Conservation (phyloP, 2,888 invertebrate genomes). For the Eurytoma adleriae region DNA sequence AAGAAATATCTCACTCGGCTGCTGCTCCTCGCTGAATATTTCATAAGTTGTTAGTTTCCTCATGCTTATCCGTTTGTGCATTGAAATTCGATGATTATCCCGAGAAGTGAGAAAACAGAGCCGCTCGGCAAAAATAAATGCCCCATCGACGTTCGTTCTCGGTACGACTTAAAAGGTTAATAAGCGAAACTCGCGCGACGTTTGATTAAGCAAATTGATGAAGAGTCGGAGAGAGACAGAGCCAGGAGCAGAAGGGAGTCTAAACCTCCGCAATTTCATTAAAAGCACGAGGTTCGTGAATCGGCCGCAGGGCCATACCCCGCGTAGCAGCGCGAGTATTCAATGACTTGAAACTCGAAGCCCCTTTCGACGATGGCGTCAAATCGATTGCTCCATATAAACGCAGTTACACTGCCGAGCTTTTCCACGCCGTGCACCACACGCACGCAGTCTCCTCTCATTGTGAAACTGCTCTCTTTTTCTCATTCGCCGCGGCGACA, state of each 20-base stretch:
- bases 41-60: not conserved
- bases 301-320: not conserved
- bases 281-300: slow-evolving; percentile 1
- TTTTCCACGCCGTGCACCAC: not conserved
- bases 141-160: not conserved
- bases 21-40: not conserved
- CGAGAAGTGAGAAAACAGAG: not conserved
- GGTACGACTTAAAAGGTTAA: slow-evolving; percentile 29
- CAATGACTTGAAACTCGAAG: slow-evolving; percentile 33
- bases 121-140: not conserved
- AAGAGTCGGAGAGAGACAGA: not conserved
- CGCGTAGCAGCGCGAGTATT: not conserved
- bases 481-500: not conserved
- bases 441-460: slow-evolving; percentile 11
- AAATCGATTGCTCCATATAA: slow-evolving; percentile 45
- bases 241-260: not conserved
- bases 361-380: slow-evolving; percentile 17
- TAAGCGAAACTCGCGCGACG: slow-evolving; percentile 15
- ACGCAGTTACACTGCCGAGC: slow-evolving; percentile 6
- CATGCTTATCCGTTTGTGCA: no score
- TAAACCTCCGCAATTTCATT: slow-evolving; percentile 45
- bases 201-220: slow-evolving; percentile 46
- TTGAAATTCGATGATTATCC: not conserved
- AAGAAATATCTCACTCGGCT: no score
- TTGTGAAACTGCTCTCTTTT: slow-evolving; percentile 33